Conservation (phyloP, 2,113 vertebrate genomes). For the Todiramphus chloris region DNA sequence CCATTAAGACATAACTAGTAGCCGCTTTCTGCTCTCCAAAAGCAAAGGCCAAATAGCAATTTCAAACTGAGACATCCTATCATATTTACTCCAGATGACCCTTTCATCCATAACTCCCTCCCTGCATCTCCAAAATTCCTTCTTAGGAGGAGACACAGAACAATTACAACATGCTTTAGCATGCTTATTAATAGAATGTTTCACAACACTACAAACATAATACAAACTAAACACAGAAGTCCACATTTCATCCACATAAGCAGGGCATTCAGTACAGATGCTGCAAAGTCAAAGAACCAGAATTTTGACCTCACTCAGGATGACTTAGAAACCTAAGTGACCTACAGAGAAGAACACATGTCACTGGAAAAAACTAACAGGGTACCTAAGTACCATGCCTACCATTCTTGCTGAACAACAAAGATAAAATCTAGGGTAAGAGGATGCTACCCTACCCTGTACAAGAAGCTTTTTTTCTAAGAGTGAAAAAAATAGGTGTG, state of each 20-base stretch:
- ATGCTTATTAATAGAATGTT: background rate
- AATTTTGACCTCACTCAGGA: background rate
- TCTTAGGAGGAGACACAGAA: background rate
- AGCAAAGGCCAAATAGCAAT: background rate
- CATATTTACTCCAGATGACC: background rate
- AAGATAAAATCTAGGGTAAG: background rate
- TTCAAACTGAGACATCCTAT: background rate
- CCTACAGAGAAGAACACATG: background rate
- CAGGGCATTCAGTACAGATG: background rate
- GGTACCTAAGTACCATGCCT: too few relatives aligned
- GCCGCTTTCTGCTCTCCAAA: background rate
- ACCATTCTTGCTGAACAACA: background rate
- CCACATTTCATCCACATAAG: background rate
- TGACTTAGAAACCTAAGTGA: background rate
- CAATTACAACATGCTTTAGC: background rate
- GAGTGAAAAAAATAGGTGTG: background rate
- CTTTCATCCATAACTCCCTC: background rate
- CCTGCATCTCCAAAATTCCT: background rate
- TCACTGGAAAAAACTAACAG: background rate
- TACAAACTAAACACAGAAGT: background rate
- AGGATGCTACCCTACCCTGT: background rate
- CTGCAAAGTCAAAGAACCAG: background rate
- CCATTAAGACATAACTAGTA: background rate
- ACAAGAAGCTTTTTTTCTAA: background rate
- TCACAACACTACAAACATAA: background rate